Percentiles rank a stretch among this genome's conserved stretches.
Evolutionary conservation across 1,140 invertebrate species (phyloP).

Genomic region (Papilio machaon): DNA sequence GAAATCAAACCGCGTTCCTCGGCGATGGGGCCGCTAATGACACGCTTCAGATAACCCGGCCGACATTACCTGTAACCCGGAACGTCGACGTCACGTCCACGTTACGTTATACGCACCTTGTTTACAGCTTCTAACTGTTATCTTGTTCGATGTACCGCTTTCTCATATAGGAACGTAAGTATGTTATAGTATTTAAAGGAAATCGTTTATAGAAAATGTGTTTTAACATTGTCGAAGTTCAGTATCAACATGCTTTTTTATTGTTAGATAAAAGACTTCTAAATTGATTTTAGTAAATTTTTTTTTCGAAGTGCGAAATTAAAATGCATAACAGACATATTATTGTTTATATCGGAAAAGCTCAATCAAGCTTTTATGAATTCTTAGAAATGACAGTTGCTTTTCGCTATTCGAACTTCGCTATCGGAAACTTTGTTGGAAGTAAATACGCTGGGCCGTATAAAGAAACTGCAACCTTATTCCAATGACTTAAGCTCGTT

Average conservation of each 20-base stretch:
- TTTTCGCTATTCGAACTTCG: not conserved
- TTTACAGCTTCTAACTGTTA: conserved; percentile 22
- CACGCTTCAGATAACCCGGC: conserved; percentile 39
- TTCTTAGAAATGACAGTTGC: not conserved
- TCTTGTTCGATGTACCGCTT: conserved; percentile 13
- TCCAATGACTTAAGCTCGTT: not conserved
- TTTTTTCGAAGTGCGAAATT: too few relatives aligned
- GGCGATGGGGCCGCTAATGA: conserved; percentile 32
- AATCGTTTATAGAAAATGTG: not conserved
- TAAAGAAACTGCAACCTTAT: not conserved
- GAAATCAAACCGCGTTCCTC: conserved; percentile 32
- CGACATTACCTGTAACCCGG: conserved; percentile 33
- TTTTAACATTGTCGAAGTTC: not conserved
- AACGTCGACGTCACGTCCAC: conserved; percentile 21
- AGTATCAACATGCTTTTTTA: too few relatives aligned
- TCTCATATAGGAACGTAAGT: conserved; percentile 4
- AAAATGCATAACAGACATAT: too few relatives aligned
- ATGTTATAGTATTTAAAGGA: not conserved
- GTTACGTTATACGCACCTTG: conserved; percentile 29
- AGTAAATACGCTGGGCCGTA: not conserved
- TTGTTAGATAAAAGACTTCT: too few relatives aligned
- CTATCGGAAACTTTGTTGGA: not conserved
- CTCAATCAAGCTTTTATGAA: not conserved
- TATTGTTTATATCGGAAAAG: not conserved
- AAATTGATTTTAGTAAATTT: too few relatives aligned